phyloP scores from a whole-genome alignment of 2,888 invertebrate species.

The Calliphora vomitoria region DNA sequence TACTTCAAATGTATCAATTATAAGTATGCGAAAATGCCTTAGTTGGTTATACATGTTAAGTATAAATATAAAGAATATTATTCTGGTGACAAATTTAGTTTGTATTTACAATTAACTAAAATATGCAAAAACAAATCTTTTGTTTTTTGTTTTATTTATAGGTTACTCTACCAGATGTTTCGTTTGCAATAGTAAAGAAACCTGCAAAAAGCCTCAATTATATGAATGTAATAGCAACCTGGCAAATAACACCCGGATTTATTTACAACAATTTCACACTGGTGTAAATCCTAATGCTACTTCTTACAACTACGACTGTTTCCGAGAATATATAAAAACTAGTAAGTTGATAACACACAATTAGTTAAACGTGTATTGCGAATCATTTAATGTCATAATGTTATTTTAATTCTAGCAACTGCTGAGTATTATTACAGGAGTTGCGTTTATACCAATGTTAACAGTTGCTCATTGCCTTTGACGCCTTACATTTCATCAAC shows the following conservation, averaged over 20 bases:
- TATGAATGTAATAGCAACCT: slow-evolving; percentile 74
- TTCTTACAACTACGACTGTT: slow-evolving; percentile 62
- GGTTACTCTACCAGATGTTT: slow-evolving; percentile 73
- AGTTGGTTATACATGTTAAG: no score
- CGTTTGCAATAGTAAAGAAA: slow-evolving; percentile 65
- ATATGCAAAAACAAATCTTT: neutral
- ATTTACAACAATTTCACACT: slow-evolving; percentile 72
- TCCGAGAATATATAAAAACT: slow-evolving; percentile 69
- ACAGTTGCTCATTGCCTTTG: slow-evolving; percentile 60
- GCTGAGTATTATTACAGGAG: slow-evolving; percentile 69
- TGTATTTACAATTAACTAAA: neutral
- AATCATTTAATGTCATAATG: neutral
- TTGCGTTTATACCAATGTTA: slow-evolving; percentile 70
- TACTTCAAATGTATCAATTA: no score
- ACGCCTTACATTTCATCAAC: slow-evolving; percentile 2
- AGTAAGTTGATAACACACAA: slow-evolving; percentile 63
- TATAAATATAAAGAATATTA: no score
- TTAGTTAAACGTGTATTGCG: no score
- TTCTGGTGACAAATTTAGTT: no score
- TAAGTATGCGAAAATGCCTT: no score
- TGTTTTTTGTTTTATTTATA: slow-evolving; percentile 36
- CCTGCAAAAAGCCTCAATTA: slow-evolving; percentile 71
- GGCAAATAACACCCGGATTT: slow-evolving; percentile 71
- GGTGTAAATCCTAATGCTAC: slow-evolving; percentile 67
- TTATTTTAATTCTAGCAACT: slow-evolving; percentile 42